A percentile compares a stretch with the other conserved stretches of the same genome.
phyloP scores from a whole-genome alignment of 2,888 invertebrate genomes.

The Lacanobia wlatinum region DNA sequence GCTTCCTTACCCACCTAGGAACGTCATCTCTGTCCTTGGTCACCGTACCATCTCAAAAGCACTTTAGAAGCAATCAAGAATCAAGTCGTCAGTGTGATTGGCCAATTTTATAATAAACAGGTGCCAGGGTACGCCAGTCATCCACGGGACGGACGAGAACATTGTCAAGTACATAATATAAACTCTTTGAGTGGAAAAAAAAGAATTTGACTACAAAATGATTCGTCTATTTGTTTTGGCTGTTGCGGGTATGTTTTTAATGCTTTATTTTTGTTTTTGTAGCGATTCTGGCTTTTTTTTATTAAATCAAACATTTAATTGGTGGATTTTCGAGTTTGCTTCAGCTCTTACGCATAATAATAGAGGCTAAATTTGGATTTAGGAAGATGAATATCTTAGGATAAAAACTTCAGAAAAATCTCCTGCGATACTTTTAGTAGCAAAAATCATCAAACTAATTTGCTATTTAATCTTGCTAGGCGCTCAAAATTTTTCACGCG shows the following conservation, averaged over 20 bases:
- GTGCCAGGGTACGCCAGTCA: constrained; percentile 68
- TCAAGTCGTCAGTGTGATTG: constrained; percentile 78
- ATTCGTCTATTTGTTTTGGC: constrained; percentile 63
- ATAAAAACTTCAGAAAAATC: background rate
- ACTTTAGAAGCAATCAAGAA: constrained; percentile 80
- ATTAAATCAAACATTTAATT: no score
- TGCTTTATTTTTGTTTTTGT: constrained; percentile 14
- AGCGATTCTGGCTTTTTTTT: no score
- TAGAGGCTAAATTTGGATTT: background rate
- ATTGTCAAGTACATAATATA: constrained; percentile 55
- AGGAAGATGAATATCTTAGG: no score
- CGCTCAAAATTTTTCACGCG: background rate
- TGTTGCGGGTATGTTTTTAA: constrained; percentile 62
- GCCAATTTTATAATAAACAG: constrained; percentile 86
- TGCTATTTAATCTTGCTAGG: constrained; percentile 34
- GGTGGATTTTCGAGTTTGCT: background rate
- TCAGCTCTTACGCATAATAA: background rate
- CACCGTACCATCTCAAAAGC: constrained; percentile 79
- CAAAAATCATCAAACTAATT: background rate
- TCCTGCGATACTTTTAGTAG: background rate
- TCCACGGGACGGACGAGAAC: constrained; percentile 59
- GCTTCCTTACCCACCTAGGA: constrained; percentile 56
- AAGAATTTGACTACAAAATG: constrained; percentile 49
- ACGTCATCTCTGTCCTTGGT: constrained; percentile 81
- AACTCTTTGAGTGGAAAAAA: constrained; percentile 59